A percentile compares a stretch with the other conserved stretches of the same genome.
Conservation (phyloP, 1,140 invertebrate genomes). For the Platyura marginata region DNA sequence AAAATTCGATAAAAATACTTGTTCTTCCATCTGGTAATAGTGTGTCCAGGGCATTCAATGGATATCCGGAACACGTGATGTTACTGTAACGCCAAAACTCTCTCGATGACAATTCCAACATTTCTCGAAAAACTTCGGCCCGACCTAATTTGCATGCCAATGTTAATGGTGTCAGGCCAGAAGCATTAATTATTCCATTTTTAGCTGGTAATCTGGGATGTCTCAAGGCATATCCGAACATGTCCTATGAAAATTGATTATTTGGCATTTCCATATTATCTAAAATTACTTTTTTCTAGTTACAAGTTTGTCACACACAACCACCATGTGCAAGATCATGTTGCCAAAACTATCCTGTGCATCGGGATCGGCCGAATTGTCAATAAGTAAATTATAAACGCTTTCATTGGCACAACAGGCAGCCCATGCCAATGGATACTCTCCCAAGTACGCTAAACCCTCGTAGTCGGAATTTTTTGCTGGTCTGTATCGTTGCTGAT, state of each 20-base stretch:
- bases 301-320: conserved; percentile 90
- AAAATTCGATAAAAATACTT: conserved; percentile 41
- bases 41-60: conserved; percentile 88
- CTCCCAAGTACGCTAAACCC: conserved; percentile 85
- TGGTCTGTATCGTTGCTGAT: conserved; percentile 62
- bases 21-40: conserved; percentile 83
- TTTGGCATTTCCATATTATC: not conserved
- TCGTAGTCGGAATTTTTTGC: conserved; percentile 81
- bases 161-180: conserved; percentile 87
- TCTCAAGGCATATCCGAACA: conserved; percentile 93
- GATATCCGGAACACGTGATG: conserved; percentile 97
- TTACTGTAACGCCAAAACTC: conserved; percentile 99
- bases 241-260: conserved; percentile 44
- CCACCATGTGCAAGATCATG: conserved; percentile 96
- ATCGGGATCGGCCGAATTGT: conserved; percentile 83
- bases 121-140: conserved; percentile 90
- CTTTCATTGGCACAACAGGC: conserved; percentile 92
- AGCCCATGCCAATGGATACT: conserved; percentile 92
- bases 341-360: conserved; percentile 82
- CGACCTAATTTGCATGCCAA: conserved; percentile 90
- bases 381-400: conserved; percentile 90
- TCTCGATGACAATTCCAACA: conserved; percentile 86
- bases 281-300: conserved; percentile 13
- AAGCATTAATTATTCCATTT: conserved; percentile 69
- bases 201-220: conserved; percentile 85